These are phyloP conservation scores for Zaprionus inermis DNA, from an alignment of 1,140 invertebrate species.

Conservation along the genomic window DNA sequence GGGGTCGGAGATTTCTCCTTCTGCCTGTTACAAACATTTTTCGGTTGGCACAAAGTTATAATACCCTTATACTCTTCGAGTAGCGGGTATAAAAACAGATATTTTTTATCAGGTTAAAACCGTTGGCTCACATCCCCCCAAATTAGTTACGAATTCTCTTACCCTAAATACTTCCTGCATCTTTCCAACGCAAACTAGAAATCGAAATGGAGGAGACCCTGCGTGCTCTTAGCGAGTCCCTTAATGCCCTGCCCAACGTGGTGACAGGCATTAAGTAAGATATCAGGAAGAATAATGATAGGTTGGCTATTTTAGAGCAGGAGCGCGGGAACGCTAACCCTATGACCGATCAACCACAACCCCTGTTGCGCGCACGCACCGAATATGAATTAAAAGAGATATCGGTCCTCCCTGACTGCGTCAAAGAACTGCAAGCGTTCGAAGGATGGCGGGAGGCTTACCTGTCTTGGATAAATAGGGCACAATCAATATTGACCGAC, in stretches of 20 bases:
- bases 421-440: constrained; percentile 9
- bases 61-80: too few species aligned
- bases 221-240: not conserved
- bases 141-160: not conserved
- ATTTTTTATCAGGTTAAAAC: not conserved
- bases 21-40: too few species aligned
- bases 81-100: not conserved
- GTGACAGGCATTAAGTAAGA: constrained; percentile 3
- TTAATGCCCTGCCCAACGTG: not conserved
- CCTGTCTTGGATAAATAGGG: constrained; percentile 16
- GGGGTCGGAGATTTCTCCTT: too few species aligned
- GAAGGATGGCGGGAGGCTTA: constrained; percentile 1
- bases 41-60: too few species aligned
- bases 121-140: not conserved
- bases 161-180: not conserved
- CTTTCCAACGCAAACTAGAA: not conserved
- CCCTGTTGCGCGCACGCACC: not conserved
- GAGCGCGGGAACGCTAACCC: not conserved
- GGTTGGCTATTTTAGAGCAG: not conserved
- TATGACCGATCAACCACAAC: not conserved
- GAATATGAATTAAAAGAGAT: constrained; percentile 9
- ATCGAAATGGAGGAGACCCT: not conserved
- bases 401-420: not conserved
- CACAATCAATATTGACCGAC: constrained; percentile 11
- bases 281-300: not conserved